Evolutionary conservation across 2,888 invertebrate species (phyloP), one percentile per base, ranked within the genome.

Genomic region (Ctenicera cuprea): DNA sequence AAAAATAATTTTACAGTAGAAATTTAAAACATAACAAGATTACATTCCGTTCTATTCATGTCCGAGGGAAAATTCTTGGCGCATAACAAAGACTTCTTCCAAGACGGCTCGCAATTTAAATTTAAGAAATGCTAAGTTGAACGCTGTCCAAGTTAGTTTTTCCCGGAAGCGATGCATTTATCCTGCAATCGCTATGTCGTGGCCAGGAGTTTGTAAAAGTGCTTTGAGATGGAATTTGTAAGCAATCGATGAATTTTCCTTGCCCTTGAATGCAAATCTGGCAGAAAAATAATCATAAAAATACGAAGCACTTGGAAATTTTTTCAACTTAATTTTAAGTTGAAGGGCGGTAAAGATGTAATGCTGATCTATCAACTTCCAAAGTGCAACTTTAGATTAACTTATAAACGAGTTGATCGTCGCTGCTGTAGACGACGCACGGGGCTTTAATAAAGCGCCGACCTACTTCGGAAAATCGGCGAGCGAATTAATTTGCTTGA

Each of bases 91-190:
- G 48, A 18, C 9, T 48, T 14, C 16, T 16, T 3, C 9, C 3
- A 48, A 33, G 54, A 33, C 14, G 22, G 26, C 14, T 7, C 14
- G 22, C 54, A 54, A 54, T 54, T 54, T 54, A 54, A 54, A 54
- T 54, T 54, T 54, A 30, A 54, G 54, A 54, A 26, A 30, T 54
- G 30, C 54, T 30, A 12, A 30, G 14, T 54, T 54, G 54, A 54
- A 54, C 33, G 14, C 54, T 54, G 54, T 54, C 54, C 54, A 54
- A 54, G 54, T 50, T 50, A 50, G 50, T 54, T 54, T 54, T 54
- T 54, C 22, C n/a, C 14, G 54, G 54, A 30, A 54, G 54, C 30
- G 3, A 54, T 52, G 52, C 52, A 52, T 54, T 54, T 54, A 3
- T 26, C n/a, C 30, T 8, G 9, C 54, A 54, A 54, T 54, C 14